Evolutionary conservation across 1,140 invertebrate genomes (phyloP).

Genomic region (Lordiphosa stackelbergi): DNA sequence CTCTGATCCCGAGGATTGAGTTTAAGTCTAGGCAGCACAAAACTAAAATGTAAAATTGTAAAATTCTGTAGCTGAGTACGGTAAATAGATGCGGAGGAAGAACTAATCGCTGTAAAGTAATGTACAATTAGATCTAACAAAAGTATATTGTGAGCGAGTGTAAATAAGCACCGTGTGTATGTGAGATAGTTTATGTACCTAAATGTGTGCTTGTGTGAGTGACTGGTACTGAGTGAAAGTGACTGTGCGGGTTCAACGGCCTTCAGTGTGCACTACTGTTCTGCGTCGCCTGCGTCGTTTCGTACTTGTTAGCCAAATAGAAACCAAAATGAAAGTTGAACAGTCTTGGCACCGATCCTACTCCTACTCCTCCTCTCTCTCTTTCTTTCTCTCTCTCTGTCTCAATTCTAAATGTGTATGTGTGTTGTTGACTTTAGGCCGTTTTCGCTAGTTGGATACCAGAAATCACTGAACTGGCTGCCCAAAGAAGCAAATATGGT

Average conservation of each 20-base stretch:
- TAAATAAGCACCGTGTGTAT: constrained; percentile 13
- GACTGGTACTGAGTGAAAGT: too few relatives aligned
- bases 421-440: constrained; percentile 83
- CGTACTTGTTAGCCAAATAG: constrained; percentile 2
- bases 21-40: constrained; percentile 39
- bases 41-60: constrained; percentile 37
- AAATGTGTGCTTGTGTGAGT: too few relatives aligned
- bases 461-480: constrained; percentile 98
- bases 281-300: constrained; percentile 12
- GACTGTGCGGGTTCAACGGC: constrained; percentile 23
- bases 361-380: neutral
- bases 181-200: constrained; percentile 1
- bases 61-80: constrained; percentile 48
- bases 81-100: constrained; percentile 37
- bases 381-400: constrained; percentile 1
- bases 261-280: constrained; percentile 37
- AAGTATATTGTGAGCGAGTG: constrained; percentile 16
- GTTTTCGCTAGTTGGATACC: constrained; percentile 99
- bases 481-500: constrained; percentile 98
- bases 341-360: constrained; percentile 26
- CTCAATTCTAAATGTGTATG: constrained; percentile 69
- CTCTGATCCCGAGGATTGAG: constrained; percentile 8
- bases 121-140: constrained; percentile 59
- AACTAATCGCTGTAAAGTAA: constrained; percentile 54
- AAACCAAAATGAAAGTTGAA: neutral